Conservation (phyloP, 2,113 vertebrate species). For the Ophthalmolycus amberensis region DNA sequence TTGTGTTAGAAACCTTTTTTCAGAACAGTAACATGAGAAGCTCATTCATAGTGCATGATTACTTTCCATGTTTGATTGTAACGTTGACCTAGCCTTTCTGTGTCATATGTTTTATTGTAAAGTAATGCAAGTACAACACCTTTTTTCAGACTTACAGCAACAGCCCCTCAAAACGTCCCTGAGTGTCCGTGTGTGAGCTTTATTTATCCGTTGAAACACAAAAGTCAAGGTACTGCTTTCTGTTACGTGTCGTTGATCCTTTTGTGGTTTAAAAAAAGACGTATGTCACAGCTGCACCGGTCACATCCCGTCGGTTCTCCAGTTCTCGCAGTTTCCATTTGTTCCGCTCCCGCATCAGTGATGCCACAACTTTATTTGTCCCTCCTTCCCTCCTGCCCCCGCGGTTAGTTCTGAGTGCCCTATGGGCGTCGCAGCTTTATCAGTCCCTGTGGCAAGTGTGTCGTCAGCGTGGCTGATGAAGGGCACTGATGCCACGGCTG, state of each 20-base stretch:
- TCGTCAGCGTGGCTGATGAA: conserved; percentile 50
- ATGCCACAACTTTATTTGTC: conserved; percentile 26
- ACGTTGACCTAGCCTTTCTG: neutral
- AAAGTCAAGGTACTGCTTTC: neutral
- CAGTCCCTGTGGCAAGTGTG: conserved; percentile 30
- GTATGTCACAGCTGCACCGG: neutral
- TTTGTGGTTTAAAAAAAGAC: neutral
- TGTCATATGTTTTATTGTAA: neutral
- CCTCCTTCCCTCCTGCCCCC: neutral
- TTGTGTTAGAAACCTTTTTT: neutral
- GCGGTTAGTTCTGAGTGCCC: conserved; percentile 42
- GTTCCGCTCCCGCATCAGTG: conserved; percentile 11
- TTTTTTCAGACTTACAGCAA: too few relatives aligned
- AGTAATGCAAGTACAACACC: neutral
- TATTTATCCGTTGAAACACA: conserved; percentile 5
- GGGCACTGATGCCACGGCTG: conserved; percentile 37
- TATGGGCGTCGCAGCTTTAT: conserved; percentile 55
- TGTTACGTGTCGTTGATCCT: neutral
- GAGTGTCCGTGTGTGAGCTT: neutral
- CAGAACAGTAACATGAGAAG: neutral
- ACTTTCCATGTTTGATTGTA: neutral
- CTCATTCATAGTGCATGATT: too few relatives aligned
- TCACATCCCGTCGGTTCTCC: neutral
- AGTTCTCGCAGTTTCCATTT: conserved; percentile 27
- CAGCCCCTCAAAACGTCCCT: too few relatives aligned